A percentile compares a stretch with the other conserved stretches of the same genome.
These are phyloP conservation scores for Petrocephalus sullivani DNA, from an alignment of 2,797 vertebrate species.

Conservation along the genomic window DNA sequence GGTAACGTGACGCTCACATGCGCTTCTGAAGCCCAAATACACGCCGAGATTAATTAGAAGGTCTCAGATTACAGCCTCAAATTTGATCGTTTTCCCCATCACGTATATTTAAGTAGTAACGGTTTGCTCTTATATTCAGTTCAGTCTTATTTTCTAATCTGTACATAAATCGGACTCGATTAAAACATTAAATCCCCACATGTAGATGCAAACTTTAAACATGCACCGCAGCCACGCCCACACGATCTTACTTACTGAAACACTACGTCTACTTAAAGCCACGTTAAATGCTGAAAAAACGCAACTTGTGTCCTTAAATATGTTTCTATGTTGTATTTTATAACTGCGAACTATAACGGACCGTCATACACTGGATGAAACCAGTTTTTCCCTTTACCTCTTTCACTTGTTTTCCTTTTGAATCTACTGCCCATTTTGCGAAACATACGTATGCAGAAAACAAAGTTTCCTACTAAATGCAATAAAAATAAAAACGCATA, in stretches of 20 bases:
- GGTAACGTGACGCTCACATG: background rate
- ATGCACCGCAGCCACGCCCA: background rate
- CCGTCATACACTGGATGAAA: background rate
- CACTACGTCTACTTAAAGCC: background rate
- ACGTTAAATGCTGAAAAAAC: background rate
- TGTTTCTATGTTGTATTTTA: background rate
- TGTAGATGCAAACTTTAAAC: background rate
- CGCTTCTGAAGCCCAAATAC: background rate
- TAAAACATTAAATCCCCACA: background rate
- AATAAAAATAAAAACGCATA: background rate
- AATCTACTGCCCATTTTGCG: background rate
- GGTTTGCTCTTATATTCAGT: background rate
- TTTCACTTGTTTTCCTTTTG: background rate
- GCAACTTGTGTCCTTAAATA: no score
- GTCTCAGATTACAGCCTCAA: background rate
- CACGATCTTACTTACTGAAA: background rate
- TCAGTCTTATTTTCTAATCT: background rate
- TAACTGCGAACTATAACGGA: background rate
- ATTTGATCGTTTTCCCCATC: background rate
- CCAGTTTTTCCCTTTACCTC: background rate
- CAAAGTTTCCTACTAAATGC: background rate
- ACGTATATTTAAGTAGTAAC: background rate
- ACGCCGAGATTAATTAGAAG: background rate
- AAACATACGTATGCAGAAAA: background rate
- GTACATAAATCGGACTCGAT: background rate